These are phyloP conservation scores for Myotis findleyi DNA, from an alignment of 2,797 vertebrate species.

Conservation along the genomic window DNA sequence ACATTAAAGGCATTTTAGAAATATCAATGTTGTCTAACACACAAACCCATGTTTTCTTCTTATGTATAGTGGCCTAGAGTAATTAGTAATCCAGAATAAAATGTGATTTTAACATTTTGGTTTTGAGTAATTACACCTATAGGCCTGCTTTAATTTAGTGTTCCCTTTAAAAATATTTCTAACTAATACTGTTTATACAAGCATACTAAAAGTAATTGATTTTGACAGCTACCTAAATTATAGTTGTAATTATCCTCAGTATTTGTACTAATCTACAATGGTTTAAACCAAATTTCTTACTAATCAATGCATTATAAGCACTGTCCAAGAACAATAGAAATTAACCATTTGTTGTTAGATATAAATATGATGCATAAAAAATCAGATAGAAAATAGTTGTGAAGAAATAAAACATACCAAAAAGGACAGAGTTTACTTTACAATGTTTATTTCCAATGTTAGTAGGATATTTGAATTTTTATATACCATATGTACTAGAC, in stretches of 20 bases:
- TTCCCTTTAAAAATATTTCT: neutral
- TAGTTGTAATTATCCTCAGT: neutral
- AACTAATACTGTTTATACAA: neutral
- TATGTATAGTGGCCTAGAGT: neutral
- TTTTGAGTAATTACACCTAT: conserved; percentile 9
- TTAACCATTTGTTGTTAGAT: neutral
- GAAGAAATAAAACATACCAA: neutral
- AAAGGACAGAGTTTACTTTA: neutral
- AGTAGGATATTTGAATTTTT: neutral
- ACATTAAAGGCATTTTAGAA: neutral
- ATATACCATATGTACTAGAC: neutral
- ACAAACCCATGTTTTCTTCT: neutral
- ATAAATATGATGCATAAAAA: neutral
- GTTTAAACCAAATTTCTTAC: neutral
- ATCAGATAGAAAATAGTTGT: neutral
- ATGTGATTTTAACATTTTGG: neutral
- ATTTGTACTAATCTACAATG: neutral
- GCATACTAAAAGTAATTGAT: neutral
- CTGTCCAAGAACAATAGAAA: neutral
- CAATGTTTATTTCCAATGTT: neutral
- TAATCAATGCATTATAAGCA: neutral
- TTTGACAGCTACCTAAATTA: neutral
- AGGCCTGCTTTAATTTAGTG: neutral
- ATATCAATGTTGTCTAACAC: neutral
- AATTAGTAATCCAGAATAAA: neutral